Percentiles rank a stretch among this genome's conserved stretches.
Evolutionary conservation across 92 coral and sea anemone genomes (phyloP).

Genomic region (Bergia sp.): DNA sequence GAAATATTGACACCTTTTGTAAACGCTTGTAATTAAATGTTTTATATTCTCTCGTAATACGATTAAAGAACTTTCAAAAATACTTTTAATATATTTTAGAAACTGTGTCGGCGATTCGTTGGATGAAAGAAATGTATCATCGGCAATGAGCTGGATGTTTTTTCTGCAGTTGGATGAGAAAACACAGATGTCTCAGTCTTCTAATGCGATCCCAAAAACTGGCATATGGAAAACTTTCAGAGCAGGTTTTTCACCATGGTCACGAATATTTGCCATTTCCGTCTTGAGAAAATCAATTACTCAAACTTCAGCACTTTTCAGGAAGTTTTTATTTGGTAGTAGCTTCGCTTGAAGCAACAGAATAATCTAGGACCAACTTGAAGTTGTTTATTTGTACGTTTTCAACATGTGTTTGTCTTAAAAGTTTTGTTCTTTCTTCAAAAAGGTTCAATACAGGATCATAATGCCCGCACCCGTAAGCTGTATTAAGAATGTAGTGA

Average conservation of each 20-base stretch:
- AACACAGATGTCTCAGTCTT: neutral
- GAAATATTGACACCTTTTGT: neutral
- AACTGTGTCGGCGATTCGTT: neutral
- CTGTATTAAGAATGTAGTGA: neutral
- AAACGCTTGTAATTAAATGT: constrained; percentile 1
- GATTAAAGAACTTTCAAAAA: constrained; percentile 5
- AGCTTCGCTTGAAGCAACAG: constrained; percentile 11
- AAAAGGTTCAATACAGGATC: neutral
- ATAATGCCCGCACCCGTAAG: neutral
- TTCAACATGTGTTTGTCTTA: neutral
- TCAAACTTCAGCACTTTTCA: constrained; percentile 7
- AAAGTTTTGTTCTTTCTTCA: neutral
- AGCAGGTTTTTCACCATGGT: neutral
- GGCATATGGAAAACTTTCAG: neutral
- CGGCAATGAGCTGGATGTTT: neutral
- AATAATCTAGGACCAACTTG: neutral
- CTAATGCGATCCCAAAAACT: neutral
- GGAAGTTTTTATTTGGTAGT: neutral
- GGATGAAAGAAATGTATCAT: constrained; percentile 23
- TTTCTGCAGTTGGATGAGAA: neutral
- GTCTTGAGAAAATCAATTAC: constrained; percentile 3
- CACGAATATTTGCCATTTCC: constrained; percentile 6
- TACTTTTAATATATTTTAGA: neutral
- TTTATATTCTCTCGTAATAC: constrained; percentile 5
- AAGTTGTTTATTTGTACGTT: neutral